Conservation (phyloP, 30 jellyfish, hydroid and myxozoan species). For the Morbakka virulenta region DNA sequence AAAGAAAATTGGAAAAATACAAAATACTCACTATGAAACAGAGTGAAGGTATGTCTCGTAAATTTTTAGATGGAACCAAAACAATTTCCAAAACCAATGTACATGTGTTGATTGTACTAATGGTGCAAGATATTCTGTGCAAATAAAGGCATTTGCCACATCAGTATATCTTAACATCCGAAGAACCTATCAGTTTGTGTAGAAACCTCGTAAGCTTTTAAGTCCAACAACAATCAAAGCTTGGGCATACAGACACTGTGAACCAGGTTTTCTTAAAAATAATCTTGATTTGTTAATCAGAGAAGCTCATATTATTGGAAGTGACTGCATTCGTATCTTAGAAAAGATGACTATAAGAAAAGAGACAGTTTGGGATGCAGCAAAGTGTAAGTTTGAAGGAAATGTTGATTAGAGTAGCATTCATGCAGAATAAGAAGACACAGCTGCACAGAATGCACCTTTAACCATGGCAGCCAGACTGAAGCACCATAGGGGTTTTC, state of each 20-base stretch:
- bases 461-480: conserved; percentile 5
- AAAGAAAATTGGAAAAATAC: too few species aligned
- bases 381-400: conserved; percentile 23
- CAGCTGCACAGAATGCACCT: too few species aligned
- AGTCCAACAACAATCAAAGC: conserved; percentile 35
- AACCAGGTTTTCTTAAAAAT: conserved; percentile 60
- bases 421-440: too few species aligned
- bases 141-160: conserved; percentile 14
- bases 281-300: background rate
- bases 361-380: conserved; percentile 6
- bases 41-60: too few species aligned
- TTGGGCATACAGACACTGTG: conserved; percentile 31
- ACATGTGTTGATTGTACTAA: background rate
- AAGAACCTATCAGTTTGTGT: background rate
- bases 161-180: conserved; percentile 19
- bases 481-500: conserved; percentile 30
- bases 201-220: conserved; percentile 22
- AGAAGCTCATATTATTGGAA: background rate
- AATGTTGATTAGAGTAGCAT: too few species aligned
- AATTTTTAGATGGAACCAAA: background rate
- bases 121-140: background rate
- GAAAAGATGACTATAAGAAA: conserved; percentile 37
- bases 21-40: too few species aligned
- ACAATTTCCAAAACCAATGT: background rate
- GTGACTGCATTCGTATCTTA: conserved; percentile 1